Conservation (phyloP, 1,140 invertebrate species). For the Bombus sylvicola region DNA sequence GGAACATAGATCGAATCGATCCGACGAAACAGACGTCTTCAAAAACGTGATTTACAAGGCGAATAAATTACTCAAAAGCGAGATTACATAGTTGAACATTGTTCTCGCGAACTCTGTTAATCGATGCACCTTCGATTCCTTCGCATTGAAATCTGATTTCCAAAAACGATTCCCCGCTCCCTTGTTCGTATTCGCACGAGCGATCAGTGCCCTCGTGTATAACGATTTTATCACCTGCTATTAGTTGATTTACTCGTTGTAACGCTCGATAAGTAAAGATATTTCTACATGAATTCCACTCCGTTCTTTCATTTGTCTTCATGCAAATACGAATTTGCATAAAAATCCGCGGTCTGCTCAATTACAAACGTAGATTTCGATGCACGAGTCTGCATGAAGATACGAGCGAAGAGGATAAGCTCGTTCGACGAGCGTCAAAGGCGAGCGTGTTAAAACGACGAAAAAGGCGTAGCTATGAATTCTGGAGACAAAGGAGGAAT, state of each 20-base stretch:
- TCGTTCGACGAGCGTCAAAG: constrained; percentile 25
- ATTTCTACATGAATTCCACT: too few relatives aligned
- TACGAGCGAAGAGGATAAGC: not conserved
- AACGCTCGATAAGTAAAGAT: too few relatives aligned
- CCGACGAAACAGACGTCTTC: not conserved
- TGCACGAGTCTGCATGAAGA: too few relatives aligned
- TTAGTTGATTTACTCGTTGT: too few relatives aligned
- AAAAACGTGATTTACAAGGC: not conserved
- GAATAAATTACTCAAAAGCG: not conserved
- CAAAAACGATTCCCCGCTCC: not conserved
- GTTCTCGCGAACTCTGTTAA: too few relatives aligned
- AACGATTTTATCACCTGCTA: too few relatives aligned
- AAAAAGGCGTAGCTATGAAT: constrained; percentile 42
- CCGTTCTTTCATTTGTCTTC: too few relatives aligned
- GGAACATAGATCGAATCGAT: not conserved
- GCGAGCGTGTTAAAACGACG: constrained; percentile 6
- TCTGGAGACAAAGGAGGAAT: constrained; percentile 56
- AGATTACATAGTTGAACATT: not conserved
- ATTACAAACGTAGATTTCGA: not conserved
- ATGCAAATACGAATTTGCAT: too few relatives aligned
- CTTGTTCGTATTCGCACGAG: not conserved
- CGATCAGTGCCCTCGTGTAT: not conserved
- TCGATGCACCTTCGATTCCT: too few relatives aligned
- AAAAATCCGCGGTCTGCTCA: not conserved
- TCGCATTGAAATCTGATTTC: not conserved